Percentiles rank a stretch among this genome's conserved stretches.
phyloP scores from a whole-genome alignment of 2,797 vertebrate genomes.

The Denticeps clupeoides region DNA sequence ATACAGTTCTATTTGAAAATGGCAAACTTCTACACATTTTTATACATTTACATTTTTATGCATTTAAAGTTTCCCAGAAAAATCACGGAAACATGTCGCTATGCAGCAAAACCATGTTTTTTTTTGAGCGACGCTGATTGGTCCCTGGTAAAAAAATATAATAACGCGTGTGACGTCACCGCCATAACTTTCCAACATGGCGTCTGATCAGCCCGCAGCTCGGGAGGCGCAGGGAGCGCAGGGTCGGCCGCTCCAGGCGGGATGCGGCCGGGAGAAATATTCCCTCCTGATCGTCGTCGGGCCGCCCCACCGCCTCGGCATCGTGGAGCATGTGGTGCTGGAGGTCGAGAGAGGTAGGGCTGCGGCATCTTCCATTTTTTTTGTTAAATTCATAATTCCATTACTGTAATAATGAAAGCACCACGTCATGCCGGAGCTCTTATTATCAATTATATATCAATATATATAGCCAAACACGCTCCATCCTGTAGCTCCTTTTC shows the following conservation, averaged over 20 bases:
- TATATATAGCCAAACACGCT: background rate
- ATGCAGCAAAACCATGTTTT: background rate
- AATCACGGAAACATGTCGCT: slow-evolving; percentile 8
- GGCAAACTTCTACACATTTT: too few species aligned
- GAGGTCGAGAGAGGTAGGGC: slow-evolving; percentile 67
- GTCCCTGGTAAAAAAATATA: slow-evolving; percentile 10
- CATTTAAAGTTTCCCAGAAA: too few species aligned
- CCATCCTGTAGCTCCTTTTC: too few species aligned
- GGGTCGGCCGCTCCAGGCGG: slow-evolving; percentile 34
- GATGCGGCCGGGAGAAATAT: slow-evolving; percentile 46
- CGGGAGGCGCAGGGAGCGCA: slow-evolving; percentile 54
- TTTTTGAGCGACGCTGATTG: slow-evolving; percentile 1
- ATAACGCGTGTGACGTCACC: slow-evolving; percentile 51
- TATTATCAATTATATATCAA: background rate
- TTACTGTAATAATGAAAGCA: background rate
- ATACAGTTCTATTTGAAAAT: too few species aligned
- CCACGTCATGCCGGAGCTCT: background rate
- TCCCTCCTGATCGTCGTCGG: slow-evolving; percentile 68
- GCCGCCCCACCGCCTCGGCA: slow-evolving; percentile 48
- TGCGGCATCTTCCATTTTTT: too few species aligned
- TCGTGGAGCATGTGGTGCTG: slow-evolving; percentile 52
- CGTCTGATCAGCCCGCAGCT: slow-evolving; percentile 49
- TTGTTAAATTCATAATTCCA: background rate
- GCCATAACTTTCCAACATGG: slow-evolving; percentile 57
- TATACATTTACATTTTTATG: too few species aligned